Conservation (phyloP, 2,888 invertebrate genomes). For the Ophonus ardosiacus region DNA sequence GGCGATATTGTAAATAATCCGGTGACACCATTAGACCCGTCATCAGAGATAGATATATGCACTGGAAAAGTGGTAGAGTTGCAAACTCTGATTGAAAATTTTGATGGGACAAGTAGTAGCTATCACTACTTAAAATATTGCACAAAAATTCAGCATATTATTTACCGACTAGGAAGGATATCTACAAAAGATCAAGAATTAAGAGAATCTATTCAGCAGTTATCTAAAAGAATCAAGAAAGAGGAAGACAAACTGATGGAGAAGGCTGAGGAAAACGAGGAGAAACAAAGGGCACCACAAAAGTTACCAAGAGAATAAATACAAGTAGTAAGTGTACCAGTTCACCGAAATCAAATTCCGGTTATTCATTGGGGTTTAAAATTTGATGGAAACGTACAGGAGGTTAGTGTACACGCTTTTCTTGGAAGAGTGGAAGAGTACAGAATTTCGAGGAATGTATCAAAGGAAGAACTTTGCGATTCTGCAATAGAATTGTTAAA, state of each 20-base stretch:
- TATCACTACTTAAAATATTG: no score
- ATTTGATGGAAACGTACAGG: background rate
- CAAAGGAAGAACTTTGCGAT: constrained; percentile 62
- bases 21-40: no score
- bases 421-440: constrained; percentile 65
- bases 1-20: no score
- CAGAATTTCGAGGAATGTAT: constrained; percentile 60
- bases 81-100: no score
- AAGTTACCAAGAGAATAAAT: background rate
- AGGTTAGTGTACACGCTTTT: constrained; percentile 57
- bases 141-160: background rate
- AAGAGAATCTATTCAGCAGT: no score
- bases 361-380: background rate
- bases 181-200: no score
- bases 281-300: background rate
- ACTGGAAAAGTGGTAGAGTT: no score
- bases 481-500: constrained; percentile 65
- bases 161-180: no score
- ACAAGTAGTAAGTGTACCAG: background rate
- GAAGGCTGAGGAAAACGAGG: background rate
- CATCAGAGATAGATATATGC: no score
- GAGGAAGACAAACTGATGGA: no score
- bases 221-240: no score
- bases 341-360: background rate
- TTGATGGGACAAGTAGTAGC: no score